These are phyloP conservation scores for Pangasianodon hypophthalmus DNA, from an alignment of 2,113 vertebrate genomes.

Conservation along the genomic window DNA sequence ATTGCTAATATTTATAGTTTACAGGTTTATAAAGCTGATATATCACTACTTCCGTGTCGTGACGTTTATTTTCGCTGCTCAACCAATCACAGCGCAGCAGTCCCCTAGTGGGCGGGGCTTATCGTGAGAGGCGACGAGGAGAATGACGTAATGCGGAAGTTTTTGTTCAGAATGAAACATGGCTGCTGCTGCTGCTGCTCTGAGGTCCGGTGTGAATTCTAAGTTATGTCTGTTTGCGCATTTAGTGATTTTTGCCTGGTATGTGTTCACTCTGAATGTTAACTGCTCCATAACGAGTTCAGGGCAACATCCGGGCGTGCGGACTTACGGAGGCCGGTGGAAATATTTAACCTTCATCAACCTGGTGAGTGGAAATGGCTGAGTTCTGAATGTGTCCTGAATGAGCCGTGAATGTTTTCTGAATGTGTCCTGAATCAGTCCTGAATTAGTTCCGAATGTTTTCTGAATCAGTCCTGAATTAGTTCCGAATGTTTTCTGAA, in stretches of 20 bases:
- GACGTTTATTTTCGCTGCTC: background rate
- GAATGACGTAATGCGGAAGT: background rate
- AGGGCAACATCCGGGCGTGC: conserved; percentile 46
- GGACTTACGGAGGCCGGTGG: conserved; percentile 68
- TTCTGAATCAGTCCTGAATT: background rate
- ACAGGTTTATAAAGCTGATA: too few species aligned
- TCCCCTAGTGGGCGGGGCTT: background rate
- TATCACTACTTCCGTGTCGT: background rate
- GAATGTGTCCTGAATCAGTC: background rate
- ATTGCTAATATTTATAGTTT: too few species aligned
- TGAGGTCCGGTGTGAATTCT: background rate
- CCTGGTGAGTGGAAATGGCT: conserved; percentile 56
- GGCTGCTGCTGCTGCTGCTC: conserved; percentile 36
- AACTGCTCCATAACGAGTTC: conserved; percentile 52
- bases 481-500: too few species aligned
- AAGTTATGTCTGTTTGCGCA: conserved; percentile 50
- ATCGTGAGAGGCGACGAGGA: background rate
- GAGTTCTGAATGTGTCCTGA: background rate
- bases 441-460: background rate
- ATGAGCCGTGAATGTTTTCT: background rate
- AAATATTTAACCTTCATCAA: conserved; percentile 74
- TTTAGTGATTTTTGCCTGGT: conserved; percentile 55
- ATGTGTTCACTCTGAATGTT: conserved; percentile 55
- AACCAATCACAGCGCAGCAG: background rate
- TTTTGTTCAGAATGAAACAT: conserved; percentile 41